These are phyloP conservation scores for Xestoiulus laeticollis DNA, from an alignment of 2,888 invertebrate species.

Conservation along the genomic window DNA sequence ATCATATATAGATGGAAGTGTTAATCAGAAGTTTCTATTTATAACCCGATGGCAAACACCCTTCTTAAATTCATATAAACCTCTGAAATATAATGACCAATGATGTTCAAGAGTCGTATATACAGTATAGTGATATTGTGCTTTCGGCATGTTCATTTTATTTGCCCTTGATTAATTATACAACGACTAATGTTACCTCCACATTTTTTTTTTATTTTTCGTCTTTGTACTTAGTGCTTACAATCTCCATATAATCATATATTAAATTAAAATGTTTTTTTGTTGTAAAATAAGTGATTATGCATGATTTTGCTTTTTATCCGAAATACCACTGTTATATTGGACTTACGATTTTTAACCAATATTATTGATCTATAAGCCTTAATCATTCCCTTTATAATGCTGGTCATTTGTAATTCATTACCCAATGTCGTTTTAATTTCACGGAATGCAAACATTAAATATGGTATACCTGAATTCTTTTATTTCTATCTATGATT, in stretches of 20 bases:
- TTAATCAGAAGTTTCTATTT: constrained; percentile 26
- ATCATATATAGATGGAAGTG: background rate
- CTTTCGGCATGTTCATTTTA: too few species aligned
- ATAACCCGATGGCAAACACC: background rate
- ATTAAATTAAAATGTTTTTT: too few species aligned
- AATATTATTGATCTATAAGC: background rate
- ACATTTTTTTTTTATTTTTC: too few species aligned
- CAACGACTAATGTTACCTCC: too few species aligned
- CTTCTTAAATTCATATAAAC: background rate
- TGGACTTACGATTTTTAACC: background rate
- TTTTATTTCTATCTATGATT: background rate
- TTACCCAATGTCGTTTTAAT: background rate
- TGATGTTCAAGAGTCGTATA: background rate
- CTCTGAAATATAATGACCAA: constrained; percentile 15
- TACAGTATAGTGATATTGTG: too few species aligned
- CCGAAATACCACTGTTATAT: background rate
- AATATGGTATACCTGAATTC: background rate
- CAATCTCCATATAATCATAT: too few species aligned
- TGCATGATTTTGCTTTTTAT: too few species aligned
- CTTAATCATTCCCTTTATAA: background rate
- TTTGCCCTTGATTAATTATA: background rate
- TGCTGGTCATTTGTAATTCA: background rate
- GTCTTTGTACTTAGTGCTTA: too few species aligned
- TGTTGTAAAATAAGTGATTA: too few species aligned
- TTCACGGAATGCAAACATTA: background rate